A percentile compares a stretch with the other conserved stretches of the same genome.
Evolutionary conservation across 2,888 invertebrate genomes (phyloP).

Genomic region (Sepioteuthis lessoniana): DNA sequence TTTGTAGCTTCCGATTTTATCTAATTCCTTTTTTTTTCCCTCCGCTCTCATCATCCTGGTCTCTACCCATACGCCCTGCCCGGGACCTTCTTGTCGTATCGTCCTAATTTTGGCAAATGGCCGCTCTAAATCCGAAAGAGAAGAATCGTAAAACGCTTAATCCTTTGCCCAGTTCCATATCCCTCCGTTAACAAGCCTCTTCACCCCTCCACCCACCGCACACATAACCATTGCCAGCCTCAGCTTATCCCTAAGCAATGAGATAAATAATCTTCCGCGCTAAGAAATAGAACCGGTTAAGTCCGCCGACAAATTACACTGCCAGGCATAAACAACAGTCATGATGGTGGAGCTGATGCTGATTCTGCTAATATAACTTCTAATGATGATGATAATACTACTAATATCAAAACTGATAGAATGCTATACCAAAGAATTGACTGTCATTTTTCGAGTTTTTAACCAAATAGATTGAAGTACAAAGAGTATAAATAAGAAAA

Average conservation of each 20-base stretch:
- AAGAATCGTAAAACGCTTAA: background rate
- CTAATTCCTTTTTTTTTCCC: background rate
- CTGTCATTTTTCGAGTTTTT: no score
- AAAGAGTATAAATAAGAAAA: no score
- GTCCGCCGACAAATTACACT: constrained; percentile 33
- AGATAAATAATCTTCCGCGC: constrained; percentile 33
- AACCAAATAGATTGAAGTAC: no score
- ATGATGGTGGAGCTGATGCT: background rate
- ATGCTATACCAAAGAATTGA: no score
- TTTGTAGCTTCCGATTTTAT: background rate
- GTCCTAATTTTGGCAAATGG: constrained; percentile 33
- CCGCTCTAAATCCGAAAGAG: constrained; percentile 3
- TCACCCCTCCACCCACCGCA: background rate
- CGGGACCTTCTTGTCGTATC: constrained; percentile 8
- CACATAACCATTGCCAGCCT: no score
- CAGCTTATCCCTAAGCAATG: background rate
- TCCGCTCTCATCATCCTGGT: background rate
- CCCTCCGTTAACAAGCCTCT: background rate
- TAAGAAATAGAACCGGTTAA: constrained; percentile 9
- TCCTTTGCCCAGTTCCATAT: background rate
- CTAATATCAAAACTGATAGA: no score
- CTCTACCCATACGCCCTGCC: background rate
- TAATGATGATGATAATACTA: background rate
- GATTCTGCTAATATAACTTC: background rate
- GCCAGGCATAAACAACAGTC: background rate